Evolutionary conservation across 2,797 vertebrate species (phyloP).

Genomic region (Siniperca undulata): DNA sequence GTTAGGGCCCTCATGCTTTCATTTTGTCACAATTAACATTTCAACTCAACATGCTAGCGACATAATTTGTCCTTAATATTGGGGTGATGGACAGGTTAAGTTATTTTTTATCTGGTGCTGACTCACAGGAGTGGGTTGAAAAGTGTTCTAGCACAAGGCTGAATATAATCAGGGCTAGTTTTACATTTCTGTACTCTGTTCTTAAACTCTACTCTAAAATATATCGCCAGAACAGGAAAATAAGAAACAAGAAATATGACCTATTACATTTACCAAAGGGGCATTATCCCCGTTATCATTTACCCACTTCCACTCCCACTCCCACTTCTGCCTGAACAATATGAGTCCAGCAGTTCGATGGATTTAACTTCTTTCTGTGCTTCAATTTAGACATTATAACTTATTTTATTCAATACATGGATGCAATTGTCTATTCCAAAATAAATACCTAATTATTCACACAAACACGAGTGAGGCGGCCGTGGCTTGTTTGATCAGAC

Average conservation of each 20-base stretch:
- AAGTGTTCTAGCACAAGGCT: not conserved
- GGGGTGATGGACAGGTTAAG: slow-evolving; percentile 27
- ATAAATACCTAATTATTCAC: slow-evolving; percentile 51
- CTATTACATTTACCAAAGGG: slow-evolving; percentile 2
- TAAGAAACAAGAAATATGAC: slow-evolving; percentile 5
- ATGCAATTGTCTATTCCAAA: slow-evolving; percentile 18
- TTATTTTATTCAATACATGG: slow-evolving; percentile 27
- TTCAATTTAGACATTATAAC: slow-evolving; percentile 9
- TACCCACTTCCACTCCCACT: not conserved
- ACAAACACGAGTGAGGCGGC: slow-evolving; percentile 39
- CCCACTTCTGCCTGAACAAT: slow-evolving; percentile 7
- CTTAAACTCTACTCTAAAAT: not conserved
- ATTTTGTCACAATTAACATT: slow-evolving; percentile 39
- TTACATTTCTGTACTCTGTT: slow-evolving; percentile 5
- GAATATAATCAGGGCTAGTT: slow-evolving; percentile 14
- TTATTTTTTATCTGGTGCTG: slow-evolving; percentile 39
- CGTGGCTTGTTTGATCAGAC: slow-evolving; percentile 62
- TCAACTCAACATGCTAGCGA: slow-evolving; percentile 11
- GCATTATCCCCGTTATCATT: not conserved
- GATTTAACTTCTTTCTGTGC: slow-evolving; percentile 24
- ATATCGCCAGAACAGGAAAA: not conserved
- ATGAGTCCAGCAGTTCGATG: not conserved
- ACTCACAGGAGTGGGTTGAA: slow-evolving; percentile 28
- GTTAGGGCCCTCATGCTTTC: not conserved
- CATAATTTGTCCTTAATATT: slow-evolving; percentile 30